Percentiles rank a stretch among this genome's conserved stretches.
phyloP scores from a whole-genome alignment of 2,113 vertebrate genomes.

The Aptenodytes forsteri region DNA sequence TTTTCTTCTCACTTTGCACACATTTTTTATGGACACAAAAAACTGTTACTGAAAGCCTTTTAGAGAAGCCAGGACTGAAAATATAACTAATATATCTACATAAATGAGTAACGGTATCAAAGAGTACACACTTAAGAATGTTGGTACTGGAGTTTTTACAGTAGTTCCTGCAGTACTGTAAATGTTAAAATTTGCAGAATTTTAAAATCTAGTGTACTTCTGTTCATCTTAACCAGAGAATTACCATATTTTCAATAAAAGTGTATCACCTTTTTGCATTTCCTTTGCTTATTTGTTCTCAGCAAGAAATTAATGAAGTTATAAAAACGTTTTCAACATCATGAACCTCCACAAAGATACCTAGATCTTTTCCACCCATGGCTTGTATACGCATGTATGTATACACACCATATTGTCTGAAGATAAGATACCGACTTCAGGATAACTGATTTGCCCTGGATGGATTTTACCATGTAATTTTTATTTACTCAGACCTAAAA shows the following conservation, averaged over 20 bases:
- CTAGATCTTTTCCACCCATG: background rate
- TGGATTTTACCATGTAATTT: background rate
- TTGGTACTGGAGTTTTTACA: background rate
- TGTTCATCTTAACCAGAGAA: background rate
- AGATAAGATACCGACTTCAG: background rate
- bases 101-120: background rate
- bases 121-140: background rate
- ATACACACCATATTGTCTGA: background rate
- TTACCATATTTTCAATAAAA: background rate
- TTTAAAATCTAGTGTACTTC: background rate
- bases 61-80: background rate
- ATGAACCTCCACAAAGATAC: background rate
- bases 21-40: background rate
- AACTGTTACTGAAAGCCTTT: background rate
- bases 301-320: background rate
- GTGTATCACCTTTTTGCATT: background rate
- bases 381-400: background rate
- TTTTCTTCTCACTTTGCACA: background rate
- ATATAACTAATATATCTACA: background rate
- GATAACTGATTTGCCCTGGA: background rate
- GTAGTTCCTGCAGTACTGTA: background rate
- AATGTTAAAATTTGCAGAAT: background rate
- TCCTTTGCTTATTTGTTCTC: background rate
- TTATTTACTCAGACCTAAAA: background rate
- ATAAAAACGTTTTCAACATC: background rate